Conservation (phyloP, 2,888 invertebrate species). For the Morpho helenor region DNA sequence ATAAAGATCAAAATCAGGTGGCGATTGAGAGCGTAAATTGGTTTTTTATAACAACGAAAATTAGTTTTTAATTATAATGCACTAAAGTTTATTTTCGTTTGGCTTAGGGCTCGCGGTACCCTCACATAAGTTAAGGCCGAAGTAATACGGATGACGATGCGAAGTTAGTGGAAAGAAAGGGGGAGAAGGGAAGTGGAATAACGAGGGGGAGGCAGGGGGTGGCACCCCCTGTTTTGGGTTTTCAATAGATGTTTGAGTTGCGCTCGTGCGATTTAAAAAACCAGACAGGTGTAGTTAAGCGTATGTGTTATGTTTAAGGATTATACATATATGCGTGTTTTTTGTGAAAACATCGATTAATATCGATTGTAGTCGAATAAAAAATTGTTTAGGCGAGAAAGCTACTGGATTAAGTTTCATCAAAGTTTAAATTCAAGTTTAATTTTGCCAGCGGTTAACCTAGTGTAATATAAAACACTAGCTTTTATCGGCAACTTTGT, state of each 20-base stretch:
- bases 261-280: slow-evolving; percentile 62
- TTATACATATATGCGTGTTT: neutral
- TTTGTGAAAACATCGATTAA: too few relatives aligned
- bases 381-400: too few relatives aligned
- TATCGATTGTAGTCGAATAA: too few relatives aligned
- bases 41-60: slow-evolving; percentile 41
- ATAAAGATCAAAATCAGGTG: slow-evolving; percentile 42
- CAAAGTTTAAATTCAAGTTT: too few relatives aligned
- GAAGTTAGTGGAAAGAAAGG: slow-evolving; percentile 77
- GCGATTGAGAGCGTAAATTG: slow-evolving; percentile 47
- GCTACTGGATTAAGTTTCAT: too few relatives aligned
- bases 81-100: slow-evolving; percentile 36
- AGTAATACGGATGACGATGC: slow-evolving; percentile 78
- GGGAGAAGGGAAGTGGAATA: slow-evolving; percentile 63
- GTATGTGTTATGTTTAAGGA: slow-evolving; percentile 20
- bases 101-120: slow-evolving; percentile 41
- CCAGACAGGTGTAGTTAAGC: slow-evolving; percentile 60
- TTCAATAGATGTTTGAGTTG: slow-evolving; percentile 77
- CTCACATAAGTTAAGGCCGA: slow-evolving; percentile 75
- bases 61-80: too few relatives aligned
- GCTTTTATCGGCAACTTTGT: too few relatives aligned
- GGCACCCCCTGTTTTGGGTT: slow-evolving; percentile 73
- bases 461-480: too few relatives aligned
- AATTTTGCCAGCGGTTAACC: too few relatives aligned
- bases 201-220: slow-evolving; percentile 48